Evolutionary conservation across 1,140 invertebrate genomes (phyloP), one percentile per base, ranked within the genome.

Genomic region (Schlechtendalia chinensis): DNA sequence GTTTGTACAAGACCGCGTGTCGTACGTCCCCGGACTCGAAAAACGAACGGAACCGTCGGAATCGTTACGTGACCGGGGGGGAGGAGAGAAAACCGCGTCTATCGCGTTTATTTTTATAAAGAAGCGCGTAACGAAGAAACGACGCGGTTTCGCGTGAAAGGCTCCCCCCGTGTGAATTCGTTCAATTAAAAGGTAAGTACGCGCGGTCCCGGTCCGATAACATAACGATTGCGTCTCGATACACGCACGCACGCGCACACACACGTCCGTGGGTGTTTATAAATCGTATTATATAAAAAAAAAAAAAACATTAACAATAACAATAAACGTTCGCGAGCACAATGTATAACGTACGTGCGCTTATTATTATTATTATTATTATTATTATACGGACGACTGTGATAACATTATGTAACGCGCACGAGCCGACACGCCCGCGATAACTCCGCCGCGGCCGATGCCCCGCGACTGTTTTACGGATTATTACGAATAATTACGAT

Each of bases 101-200:
- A 22, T 59, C 14, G 14, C 0, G 22, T 22, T 22, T 24, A 58
- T 10, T 5, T 58, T 22, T 58, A 58, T 19, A 56, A 24, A 24
- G 16, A 24, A 3, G 17, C 27, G 17, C 19, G 61, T 63, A 32
- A 63, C 59, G 27, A 29, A 29, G 29, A 6, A 50, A 6, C 14
- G 47, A 8, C n/a, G 17, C 19, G 14, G 14, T 29, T 12, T 29
- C 32, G 32, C 61, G 61, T 32, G 32, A 63, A 50, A 32, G 50
- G 50, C 71, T n/a, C n/a, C n/a, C n/a, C n/a, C 27, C 54, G 29
- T 59, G 74, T 45, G 74, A 77, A 77, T 77, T 77, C 29, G 19
- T 77, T 45, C 74, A 59, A 77, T 77, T 77, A 77, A 77, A 58
- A 77, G 27, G 11, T 74, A 29, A 19, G n/a, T 22, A 19, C 19